These are phyloP conservation scores for Lepus europaeus DNA, from an alignment of 2,113 vertebrate species.

Conservation along the genomic window DNA sequence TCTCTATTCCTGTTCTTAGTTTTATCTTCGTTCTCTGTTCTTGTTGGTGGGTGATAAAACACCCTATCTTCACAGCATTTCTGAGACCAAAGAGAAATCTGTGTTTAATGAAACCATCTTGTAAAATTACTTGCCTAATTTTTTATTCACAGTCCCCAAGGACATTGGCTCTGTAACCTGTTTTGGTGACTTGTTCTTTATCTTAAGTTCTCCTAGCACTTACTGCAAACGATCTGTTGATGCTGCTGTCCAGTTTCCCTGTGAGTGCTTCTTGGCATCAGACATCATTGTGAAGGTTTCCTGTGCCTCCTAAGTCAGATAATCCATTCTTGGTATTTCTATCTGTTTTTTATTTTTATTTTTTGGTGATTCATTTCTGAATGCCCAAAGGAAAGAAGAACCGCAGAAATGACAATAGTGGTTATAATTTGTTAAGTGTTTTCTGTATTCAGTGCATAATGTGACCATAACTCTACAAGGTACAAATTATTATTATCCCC, in stretches of 20 bases:
- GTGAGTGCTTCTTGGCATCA: neutral
- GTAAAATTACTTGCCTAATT: neutral
- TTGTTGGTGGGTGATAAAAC: neutral
- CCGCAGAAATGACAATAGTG: too few species aligned
- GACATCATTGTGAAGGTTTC: neutral
- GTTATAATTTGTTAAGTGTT: neutral
- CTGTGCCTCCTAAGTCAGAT: neutral
- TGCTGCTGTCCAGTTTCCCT: neutral
- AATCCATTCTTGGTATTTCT: neutral
- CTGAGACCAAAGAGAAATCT: neutral
- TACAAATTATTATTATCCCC: neutral
- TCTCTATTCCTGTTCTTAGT: neutral
- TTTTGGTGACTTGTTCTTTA: slow-evolving; percentile 39
- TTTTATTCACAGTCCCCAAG: neutral
- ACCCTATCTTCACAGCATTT: neutral
- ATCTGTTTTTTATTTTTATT: neutral
- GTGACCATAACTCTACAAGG: neutral
- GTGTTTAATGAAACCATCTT: neutral
- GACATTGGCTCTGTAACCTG: neutral
- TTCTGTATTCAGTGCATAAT: neutral
- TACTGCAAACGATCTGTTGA: neutral
- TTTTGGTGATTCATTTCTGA: neutral
- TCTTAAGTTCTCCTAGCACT: neutral
- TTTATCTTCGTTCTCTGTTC: neutral
- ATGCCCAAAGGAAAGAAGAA: neutral